Conservation (phyloP, 92 coral and sea anemone species). For the Phenganax marumi region DNA sequence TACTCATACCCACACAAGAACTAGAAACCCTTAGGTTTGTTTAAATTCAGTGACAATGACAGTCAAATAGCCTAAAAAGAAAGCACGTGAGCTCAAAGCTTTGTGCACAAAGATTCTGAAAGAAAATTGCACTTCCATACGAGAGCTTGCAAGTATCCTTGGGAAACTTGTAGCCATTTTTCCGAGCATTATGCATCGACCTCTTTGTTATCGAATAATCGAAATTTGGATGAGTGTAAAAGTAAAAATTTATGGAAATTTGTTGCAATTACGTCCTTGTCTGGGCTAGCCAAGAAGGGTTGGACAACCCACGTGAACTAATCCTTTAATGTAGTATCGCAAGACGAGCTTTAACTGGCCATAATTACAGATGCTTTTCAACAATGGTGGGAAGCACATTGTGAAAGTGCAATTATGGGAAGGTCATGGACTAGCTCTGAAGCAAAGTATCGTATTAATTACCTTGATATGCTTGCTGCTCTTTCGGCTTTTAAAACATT, state of each 20-base stretch:
- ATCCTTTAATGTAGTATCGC: slow-evolving; percentile 7
- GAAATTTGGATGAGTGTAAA: neutral
- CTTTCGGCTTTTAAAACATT: slow-evolving; percentile 48
- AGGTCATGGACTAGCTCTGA: slow-evolving; percentile 46
- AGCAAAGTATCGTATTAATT: slow-evolving; percentile 19
- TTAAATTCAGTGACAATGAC: neutral
- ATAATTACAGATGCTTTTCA: neutral
- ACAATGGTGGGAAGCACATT: slow-evolving; percentile 47
- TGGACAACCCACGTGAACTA: slow-evolving; percentile 46
- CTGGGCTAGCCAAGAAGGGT: slow-evolving; percentile 33
- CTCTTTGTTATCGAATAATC: no score
- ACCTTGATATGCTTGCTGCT: slow-evolving; percentile 43
- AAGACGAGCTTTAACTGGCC: slow-evolving; percentile 6
- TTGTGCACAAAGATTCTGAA: neutral
- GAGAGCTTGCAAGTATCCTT: neutral
- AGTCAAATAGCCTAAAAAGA: neutral
- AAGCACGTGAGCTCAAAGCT: neutral
- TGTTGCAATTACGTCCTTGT: slow-evolving; percentile 46
- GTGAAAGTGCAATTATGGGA: slow-evolving; percentile 38
- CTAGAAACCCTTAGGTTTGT: neutral
- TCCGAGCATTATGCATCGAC: neutral
- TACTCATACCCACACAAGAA: neutral
- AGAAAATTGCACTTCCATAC: neutral
- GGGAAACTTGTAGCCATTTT: slow-evolving; percentile 1
- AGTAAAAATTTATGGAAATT: slow-evolving; percentile 39